Conservation (phyloP, 2,888 invertebrate genomes). For the Hyposoter dolosus region DNA sequence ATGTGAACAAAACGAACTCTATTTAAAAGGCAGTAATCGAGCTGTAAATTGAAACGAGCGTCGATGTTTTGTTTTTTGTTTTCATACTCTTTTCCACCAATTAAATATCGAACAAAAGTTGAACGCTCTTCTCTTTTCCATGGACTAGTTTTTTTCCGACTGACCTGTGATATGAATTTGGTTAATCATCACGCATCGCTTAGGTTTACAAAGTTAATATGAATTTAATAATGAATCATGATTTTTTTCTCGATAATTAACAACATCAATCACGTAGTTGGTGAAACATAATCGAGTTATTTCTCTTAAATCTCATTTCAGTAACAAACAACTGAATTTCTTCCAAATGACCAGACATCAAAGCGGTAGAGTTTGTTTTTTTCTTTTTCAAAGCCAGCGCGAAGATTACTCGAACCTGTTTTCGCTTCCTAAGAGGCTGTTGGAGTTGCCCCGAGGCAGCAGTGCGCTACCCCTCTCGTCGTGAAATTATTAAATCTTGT, state of each 20-base stretch:
- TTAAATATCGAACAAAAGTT: neutral
- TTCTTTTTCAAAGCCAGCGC: neutral
- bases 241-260: neutral
- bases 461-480: slow-evolving; percentile 9
- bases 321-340: neutral
- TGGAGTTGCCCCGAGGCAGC: neutral
- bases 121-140: neutral
- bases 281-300: neutral
- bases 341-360: neutral
- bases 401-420: neutral
- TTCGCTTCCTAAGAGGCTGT: slow-evolving; percentile 2
- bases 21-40: neutral
- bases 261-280: neutral
- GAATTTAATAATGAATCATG: neutral
- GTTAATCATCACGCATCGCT: too few relatives aligned
- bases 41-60: neutral
- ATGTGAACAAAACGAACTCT: neutral
- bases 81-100: neutral
- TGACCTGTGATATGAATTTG: neutral
- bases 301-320: neutral
- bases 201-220: neutral
- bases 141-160: neutral
- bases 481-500: slow-evolving; percentile 55
- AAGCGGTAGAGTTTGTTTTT: neutral
- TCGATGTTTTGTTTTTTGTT: slow-evolving; percentile 2